phyloP scores from a whole-genome alignment of 1,140 invertebrate genomes.

The Elysia chlorotica region DNA sequence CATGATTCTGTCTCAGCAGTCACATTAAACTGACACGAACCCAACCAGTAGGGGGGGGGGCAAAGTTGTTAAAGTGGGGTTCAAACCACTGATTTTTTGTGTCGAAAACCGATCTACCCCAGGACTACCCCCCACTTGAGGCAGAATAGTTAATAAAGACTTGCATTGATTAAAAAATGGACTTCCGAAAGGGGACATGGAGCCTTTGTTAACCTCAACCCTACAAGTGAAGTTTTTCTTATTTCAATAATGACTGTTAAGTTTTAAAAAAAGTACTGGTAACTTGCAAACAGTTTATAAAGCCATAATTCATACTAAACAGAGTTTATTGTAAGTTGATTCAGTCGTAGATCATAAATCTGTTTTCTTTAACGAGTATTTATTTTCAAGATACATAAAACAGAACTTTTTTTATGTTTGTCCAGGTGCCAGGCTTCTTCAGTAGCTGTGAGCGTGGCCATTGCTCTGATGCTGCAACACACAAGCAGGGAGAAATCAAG shows the following conservation, averaged over 20 bases:
- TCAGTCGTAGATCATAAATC: not conserved
- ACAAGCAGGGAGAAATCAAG: conserved; percentile 44
- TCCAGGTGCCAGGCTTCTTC: conserved; percentile 51
- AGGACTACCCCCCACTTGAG: too few species aligned
- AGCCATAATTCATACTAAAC: not conserved
- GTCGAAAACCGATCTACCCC: too few species aligned
- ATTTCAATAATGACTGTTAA: not conserved
- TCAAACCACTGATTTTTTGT: too few species aligned
- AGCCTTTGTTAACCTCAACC: not conserved
- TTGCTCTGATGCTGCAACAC: conserved; percentile 53
- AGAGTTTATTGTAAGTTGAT: not conserved
- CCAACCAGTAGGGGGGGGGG: too few species aligned
- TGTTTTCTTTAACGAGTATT: not conserved
- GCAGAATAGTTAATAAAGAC: too few species aligned
- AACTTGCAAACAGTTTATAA: not conserved
- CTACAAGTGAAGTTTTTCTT: not conserved
- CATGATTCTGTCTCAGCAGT: too few species aligned
- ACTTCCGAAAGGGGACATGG: too few species aligned
- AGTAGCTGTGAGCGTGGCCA: conserved; percentile 46
- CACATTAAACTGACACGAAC: too few species aligned
- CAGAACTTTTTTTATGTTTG: not conserved
- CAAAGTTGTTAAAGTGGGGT: too few species aligned
- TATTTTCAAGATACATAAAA: not conserved
- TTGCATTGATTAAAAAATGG: too few species aligned
- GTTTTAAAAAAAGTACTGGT: not conserved